These are phyloP conservation scores for Orycteropus afer DNA, from an alignment of 2,113 vertebrate species.

Conservation along the genomic window DNA sequence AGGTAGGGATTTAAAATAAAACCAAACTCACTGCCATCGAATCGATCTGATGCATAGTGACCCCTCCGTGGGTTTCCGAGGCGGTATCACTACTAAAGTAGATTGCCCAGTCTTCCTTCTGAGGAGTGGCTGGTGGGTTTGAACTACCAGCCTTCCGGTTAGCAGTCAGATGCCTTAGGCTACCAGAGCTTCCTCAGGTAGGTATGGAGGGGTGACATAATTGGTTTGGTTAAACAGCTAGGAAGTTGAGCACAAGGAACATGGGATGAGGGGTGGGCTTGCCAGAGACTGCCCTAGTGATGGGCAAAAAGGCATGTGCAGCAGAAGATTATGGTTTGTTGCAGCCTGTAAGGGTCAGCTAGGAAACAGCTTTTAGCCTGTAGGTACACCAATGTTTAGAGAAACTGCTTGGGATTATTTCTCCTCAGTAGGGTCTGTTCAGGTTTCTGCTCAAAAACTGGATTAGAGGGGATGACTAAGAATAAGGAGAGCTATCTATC, in stretches of 20 bases:
- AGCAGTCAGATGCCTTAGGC: no score
- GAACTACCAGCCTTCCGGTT: no score
- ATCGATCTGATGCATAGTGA: no score
- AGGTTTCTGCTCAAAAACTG: not conserved
- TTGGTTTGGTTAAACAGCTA: conserved; percentile 12
- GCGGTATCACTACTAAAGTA: no score
- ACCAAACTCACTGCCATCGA: no score
- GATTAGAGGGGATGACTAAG: not conserved
- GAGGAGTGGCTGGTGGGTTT: no score
- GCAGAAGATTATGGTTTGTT: not conserved
- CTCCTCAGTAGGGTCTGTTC: not conserved
- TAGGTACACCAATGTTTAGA: not conserved
- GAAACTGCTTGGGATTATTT: not conserved
- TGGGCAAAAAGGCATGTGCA: not conserved
- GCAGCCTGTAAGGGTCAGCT: not conserved
- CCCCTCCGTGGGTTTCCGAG: no score
- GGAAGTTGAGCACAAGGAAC: not conserved
- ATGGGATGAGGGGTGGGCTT: not conserved
- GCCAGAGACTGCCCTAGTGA: not conserved
- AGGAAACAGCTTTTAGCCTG: not conserved
- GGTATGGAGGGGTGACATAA: not conserved
- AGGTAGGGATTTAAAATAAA: no score
- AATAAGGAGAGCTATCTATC: not conserved
- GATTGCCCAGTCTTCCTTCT: no score
- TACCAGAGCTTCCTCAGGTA: no score